Percentiles rank a stretch among this genome's conserved stretches.
Evolutionary conservation across 2,113 vertebrate genomes (phyloP).

Genomic region (Colossoma macropomum): DNA sequence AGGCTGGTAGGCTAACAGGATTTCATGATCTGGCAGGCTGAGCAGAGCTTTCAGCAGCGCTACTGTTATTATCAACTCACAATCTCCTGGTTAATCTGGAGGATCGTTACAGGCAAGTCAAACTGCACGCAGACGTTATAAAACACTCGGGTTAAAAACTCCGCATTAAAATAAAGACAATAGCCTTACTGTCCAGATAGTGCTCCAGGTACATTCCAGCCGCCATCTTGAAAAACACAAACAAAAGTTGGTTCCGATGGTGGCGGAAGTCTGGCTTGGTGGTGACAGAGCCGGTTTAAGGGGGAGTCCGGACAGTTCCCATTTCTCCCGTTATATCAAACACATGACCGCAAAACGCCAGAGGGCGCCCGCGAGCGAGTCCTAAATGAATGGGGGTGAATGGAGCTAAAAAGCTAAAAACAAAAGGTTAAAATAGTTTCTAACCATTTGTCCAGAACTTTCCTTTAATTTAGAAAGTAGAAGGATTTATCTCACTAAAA

Average conservation of each 20-base stretch:
- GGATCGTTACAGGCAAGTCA: background rate
- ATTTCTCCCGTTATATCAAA: too few relatives aligned
- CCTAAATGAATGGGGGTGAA: too few relatives aligned
- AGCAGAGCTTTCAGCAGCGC: background rate
- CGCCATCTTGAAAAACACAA: slow-evolving; percentile 68
- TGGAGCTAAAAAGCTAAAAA: too few relatives aligned
- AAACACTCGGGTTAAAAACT: background rate
- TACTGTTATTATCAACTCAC: background rate
- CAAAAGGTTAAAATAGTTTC: too few relatives aligned
- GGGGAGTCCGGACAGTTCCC: too few relatives aligned
- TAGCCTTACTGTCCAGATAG: slow-evolving; percentile 66
- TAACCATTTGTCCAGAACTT: too few relatives aligned
- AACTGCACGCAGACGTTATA: background rate
- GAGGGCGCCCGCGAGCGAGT: too few relatives aligned
- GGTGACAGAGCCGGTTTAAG: too few relatives aligned
- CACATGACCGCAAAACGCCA: too few relatives aligned
- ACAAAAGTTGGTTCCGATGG: slow-evolving; percentile 57
- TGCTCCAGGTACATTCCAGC: slow-evolving; percentile 71
- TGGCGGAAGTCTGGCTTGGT: slow-evolving; percentile 6
- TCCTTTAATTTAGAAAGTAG: too few relatives aligned
- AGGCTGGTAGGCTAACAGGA: too few relatives aligned
- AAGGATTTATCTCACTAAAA: too few relatives aligned
- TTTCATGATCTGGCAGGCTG: background rate
- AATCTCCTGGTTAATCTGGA: background rate
- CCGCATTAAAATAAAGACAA: slow-evolving; percentile 28